Conservation (phyloP, 2,888 invertebrate genomes). For the Mythimna ferrago region DNA sequence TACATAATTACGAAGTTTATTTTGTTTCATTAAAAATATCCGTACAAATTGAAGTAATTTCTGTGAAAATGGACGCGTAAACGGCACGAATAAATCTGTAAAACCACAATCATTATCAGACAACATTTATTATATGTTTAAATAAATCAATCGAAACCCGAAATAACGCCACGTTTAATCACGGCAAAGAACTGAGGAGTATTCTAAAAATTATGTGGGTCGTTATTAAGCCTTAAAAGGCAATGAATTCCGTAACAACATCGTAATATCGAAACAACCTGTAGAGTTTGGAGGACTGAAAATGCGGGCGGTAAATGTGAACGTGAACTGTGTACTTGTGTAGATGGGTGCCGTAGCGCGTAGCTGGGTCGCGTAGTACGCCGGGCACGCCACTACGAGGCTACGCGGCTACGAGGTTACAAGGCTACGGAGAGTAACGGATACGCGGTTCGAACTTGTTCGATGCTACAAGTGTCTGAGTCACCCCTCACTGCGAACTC, state of each 20-base stretch:
- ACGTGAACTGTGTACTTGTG: conserved; percentile 16
- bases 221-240: conserved; percentile 53
- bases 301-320: conserved; percentile 27
- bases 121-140: neutral
- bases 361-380: conserved; percentile 33
- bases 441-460: conserved; percentile 31
- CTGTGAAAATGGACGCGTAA: neutral
- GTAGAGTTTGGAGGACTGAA: conserved; percentile 47
- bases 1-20: neutral
- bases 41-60: neutral
- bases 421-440: conserved; percentile 39
- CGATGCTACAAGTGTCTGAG: conserved; percentile 61
- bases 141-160: neutral
- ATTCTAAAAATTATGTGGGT: conserved; percentile 50
- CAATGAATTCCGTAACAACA: conserved; percentile 60
- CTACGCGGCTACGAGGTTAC: conserved; percentile 14
- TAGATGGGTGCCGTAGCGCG: conserved; percentile 40
- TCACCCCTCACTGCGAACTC: conserved; percentile 12
- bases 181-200: conserved; percentile 24
- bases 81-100: neutral
- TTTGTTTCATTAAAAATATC: neutral
- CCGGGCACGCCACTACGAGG: conserved; percentile 16
- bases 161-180: conserved; percentile 3
- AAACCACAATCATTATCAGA: neutral
- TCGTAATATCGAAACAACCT: conserved; percentile 50